Conservation (phyloP, 2,113 vertebrate genomes). For the Cricetomys ansorgei region DNA sequence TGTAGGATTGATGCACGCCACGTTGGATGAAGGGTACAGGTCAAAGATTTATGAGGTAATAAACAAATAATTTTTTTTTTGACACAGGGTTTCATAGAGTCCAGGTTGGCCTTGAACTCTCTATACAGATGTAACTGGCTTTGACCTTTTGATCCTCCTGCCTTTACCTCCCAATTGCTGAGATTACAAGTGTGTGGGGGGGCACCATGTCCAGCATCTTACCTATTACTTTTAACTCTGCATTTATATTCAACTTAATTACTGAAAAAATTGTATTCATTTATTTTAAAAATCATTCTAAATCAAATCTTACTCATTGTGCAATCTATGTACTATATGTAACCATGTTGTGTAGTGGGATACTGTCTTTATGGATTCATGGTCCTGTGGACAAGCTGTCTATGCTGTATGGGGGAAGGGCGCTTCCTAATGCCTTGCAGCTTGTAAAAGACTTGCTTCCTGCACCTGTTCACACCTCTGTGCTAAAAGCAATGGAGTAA, state of each 20-base stretch:
- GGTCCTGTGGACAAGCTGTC: too few species aligned
- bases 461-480: too few species aligned
- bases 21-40: neutral
- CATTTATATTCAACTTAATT: neutral
- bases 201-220: neutral
- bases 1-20: neutral
- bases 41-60: neutral
- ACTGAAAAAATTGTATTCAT: neutral
- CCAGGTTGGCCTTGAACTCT: neutral
- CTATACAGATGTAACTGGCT: neutral
- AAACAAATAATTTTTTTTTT: neutral
- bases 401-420: too few species aligned
- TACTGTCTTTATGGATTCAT: too few species aligned
- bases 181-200: neutral
- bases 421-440: too few species aligned
- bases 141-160: neutral
- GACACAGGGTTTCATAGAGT: neutral
- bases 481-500: too few species aligned
- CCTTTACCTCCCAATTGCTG: neutral
- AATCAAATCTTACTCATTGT: neutral
- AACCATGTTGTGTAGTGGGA: neutral
- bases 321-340: neutral
- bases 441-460: too few species aligned
- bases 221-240: neutral
- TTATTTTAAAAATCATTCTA: neutral